A percentile compares a stretch with the other conserved stretches of the same genome.
Evolutionary conservation across 2,113 vertebrate species (phyloP).

Genomic region (Antechinus stuartii): DNA sequence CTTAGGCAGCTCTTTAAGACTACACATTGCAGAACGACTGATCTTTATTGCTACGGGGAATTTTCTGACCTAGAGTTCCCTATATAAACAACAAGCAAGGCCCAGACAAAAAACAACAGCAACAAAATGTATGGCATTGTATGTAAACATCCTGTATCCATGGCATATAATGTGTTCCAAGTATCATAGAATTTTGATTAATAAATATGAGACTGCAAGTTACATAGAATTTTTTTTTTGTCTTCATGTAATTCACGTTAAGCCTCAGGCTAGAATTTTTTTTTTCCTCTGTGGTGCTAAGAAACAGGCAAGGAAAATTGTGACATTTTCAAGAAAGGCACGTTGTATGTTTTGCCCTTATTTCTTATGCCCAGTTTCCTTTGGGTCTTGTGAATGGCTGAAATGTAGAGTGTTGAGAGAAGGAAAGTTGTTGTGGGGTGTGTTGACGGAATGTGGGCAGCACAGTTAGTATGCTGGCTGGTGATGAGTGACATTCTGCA

Average conservation of each 20-base stretch:
- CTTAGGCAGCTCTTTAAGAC: neutral
- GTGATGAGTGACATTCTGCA: conserved; percentile 73
- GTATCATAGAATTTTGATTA: neutral
- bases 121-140: neutral
- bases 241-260: neutral
- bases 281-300: neutral
- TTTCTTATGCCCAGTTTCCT: conserved; percentile 63
- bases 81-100: neutral
- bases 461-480: conserved; percentile 23
- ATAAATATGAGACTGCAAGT: neutral
- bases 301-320: neutral
- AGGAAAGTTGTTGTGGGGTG: conserved; percentile 72
- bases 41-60: neutral
- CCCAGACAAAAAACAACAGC: neutral
- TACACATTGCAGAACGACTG: neutral
- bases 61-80: neutral
- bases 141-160: neutral
- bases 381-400: conserved; percentile 51
- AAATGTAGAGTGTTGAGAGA: conserved; percentile 79
- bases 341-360: neutral
- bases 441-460: conserved; percentile 58
- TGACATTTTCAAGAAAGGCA: neutral
- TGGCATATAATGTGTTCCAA: neutral
- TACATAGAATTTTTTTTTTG: conserved; percentile 31
- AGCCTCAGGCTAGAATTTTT: conserved; percentile 24